phyloP scores from a whole-genome alignment of 2,888 invertebrate genomes.

The Epirrhoe alternata region DNA sequence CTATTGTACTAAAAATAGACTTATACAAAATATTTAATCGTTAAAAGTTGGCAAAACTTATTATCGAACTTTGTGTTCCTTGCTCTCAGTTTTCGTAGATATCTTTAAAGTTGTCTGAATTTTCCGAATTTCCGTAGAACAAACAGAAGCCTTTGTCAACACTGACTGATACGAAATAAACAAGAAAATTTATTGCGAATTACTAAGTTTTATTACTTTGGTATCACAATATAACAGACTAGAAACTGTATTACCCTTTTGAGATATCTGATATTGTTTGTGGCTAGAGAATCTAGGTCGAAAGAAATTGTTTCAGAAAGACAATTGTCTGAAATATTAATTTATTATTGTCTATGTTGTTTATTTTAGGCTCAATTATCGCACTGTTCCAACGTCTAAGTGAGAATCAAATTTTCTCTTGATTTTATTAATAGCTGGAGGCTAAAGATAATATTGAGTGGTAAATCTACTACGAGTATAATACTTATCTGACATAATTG shows the following conservation, averaged over 20 bases:
- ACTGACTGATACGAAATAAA: conserved; percentile 10
- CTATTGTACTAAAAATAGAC: too few species aligned
- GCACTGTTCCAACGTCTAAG: background rate
- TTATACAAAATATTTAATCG: background rate
- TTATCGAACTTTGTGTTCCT: background rate
- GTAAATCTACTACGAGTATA: background rate
- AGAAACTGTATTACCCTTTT: conserved; percentile 13
- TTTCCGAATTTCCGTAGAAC: conserved; percentile 14
- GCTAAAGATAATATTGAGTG: background rate
- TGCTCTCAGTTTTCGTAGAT: conserved; percentile 1
- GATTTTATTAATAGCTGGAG: background rate
- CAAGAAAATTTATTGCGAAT: conserved; percentile 7
- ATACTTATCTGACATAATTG: background rate
- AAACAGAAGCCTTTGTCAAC: conserved; percentile 25
- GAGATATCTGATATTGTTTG: background rate
- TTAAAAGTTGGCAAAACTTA: background rate
- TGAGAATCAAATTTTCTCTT: background rate
- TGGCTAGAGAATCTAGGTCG: background rate
- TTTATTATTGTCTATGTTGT: background rate
- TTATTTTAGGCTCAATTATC: background rate
- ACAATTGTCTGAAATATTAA: background rate
- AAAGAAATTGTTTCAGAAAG: background rate
- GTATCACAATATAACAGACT: conserved; percentile 8
- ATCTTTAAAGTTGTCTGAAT: conserved; percentile 7
- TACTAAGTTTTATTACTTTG: conserved; percentile 16